phyloP scores from a whole-genome alignment of 1,140 invertebrate genomes.

The Battus philenor region DNA sequence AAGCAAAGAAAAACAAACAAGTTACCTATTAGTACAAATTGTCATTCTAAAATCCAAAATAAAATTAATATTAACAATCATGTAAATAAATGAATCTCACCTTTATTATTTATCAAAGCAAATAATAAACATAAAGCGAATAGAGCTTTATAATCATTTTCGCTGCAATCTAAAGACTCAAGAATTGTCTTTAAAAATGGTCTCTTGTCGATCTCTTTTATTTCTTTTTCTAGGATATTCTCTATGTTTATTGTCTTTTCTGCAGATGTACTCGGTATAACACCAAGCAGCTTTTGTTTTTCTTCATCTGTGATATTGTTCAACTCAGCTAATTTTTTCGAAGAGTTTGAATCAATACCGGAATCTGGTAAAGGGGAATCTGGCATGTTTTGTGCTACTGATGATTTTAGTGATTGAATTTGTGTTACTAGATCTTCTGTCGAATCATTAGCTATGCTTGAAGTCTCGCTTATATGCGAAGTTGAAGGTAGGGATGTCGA shows the following conservation, averaged over 20 bases:
- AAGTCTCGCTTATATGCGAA: slow-evolving; percentile 69
- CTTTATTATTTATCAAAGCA: slow-evolving; percentile 95
- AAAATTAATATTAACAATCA: slow-evolving; percentile 15
- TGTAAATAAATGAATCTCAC: slow-evolving; percentile 75
- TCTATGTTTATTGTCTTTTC: slow-evolving; percentile 37
- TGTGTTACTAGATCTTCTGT: slow-evolving; percentile 74
- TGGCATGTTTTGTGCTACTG: slow-evolving; percentile 54
- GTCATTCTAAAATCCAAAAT: slow-evolving; percentile 17
- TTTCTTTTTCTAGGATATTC: slow-evolving; percentile 58
- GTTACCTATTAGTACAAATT: slow-evolving; percentile 29
- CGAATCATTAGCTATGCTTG: slow-evolving; percentile 67
- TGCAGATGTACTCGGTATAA: slow-evolving; percentile 53
- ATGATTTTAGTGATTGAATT: slow-evolving; percentile 43
- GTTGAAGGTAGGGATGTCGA: slow-evolving; percentile 71
- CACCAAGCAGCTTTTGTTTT: slow-evolving; percentile 84
- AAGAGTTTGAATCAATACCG: slow-evolving; percentile 60
- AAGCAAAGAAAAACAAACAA: slow-evolving; percentile 34
- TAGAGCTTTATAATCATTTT: slow-evolving; percentile 96
- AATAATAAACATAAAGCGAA: slow-evolving; percentile 95
- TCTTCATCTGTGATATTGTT: slow-evolving; percentile 95
- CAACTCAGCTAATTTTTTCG: slow-evolving; percentile 47
- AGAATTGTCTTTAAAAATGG: slow-evolving; percentile 94
- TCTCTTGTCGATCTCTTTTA: slow-evolving; percentile 77
- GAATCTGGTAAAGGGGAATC: slow-evolving; percentile 72
- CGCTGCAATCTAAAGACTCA: slow-evolving; percentile 87